Evolutionary conservation across 2,888 invertebrate species (phyloP).

Genomic region (Gisinianus flammeolus): DNA sequence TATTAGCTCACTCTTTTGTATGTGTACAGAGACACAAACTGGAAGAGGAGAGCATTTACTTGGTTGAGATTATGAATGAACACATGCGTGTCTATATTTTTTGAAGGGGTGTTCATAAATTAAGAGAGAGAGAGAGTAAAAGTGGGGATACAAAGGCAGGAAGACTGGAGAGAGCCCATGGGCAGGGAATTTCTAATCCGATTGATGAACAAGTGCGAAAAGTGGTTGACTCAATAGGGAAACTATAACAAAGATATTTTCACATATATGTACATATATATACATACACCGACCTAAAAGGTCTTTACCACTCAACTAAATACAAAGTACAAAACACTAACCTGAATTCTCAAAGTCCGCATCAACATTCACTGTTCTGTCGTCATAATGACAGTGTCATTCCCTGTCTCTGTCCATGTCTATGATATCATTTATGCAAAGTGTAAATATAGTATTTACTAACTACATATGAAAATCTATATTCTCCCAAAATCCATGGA

Average conservation of each 20-base stretch:
- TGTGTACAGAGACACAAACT: background rate
- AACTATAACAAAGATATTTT: constrained; percentile 1
- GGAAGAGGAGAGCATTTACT: too few species aligned
- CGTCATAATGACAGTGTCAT: too few species aligned
- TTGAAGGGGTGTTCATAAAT: constrained; percentile 48
- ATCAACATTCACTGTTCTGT: too few species aligned
- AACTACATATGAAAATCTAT: too few species aligned
- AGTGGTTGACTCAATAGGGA: constrained; percentile 39
- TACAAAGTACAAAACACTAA: too few species aligned
- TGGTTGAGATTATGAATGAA: too few species aligned
- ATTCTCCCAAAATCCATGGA: too few species aligned
- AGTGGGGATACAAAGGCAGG: constrained; percentile 25
- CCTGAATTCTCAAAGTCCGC: too few species aligned
- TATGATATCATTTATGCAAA: too few species aligned
- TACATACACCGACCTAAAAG: background rate
- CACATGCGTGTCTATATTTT: constrained; percentile 2
- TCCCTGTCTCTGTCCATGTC: too few species aligned
- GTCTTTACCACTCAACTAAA: too few species aligned
- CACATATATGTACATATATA: constrained; percentile 3
- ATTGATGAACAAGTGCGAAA: constrained; percentile 50
- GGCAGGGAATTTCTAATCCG: constrained; percentile 39
- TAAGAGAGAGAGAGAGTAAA: constrained; percentile 24
- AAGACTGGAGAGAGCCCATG: constrained; percentile 27
- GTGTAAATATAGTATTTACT: too few species aligned
- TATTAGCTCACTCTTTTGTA: background rate